phyloP scores from a whole-genome alignment of 2,797 vertebrate genomes.

The Thaleichthys pacificus region DNA sequence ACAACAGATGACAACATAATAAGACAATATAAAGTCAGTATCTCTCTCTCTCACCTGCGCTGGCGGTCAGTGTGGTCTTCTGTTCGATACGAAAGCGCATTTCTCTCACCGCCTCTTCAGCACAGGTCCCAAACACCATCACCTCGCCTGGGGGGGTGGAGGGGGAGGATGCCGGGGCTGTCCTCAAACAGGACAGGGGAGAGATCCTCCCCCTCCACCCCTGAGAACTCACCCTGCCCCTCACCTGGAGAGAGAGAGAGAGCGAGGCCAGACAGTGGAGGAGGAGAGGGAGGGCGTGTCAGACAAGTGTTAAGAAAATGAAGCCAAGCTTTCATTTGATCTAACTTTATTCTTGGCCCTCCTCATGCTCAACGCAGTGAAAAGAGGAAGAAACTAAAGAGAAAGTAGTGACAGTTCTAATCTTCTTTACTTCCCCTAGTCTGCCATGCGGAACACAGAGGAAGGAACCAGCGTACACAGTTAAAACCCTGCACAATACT shows the following conservation, averaged over 20 bases:
- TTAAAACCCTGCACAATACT: not conserved
- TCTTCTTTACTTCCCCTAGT: constrained; percentile 12
- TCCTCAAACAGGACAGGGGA: constrained; percentile 92
- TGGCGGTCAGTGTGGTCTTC: constrained; percentile 91
- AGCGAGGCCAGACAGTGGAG: not conserved
- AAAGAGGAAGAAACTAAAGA: constrained; percentile 1
- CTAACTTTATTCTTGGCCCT: not conserved
- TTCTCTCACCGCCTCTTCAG: constrained; percentile 92
- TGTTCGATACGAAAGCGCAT: constrained; percentile 96
- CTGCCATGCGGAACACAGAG: not conserved
- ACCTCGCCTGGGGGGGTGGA: constrained; percentile 13
- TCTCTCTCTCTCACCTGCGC: constrained; percentile 81
- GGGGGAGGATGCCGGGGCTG: constrained; percentile 60
- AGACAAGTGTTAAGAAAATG: not conserved
- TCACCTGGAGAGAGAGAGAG: constrained; percentile 39
- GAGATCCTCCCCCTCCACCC: constrained; percentile 40
- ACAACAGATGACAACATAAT: not conserved
- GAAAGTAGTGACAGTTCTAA: not conserved
- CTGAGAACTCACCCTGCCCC: constrained; percentile 22
- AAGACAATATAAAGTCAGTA: not conserved
- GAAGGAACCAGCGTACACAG: not conserved
- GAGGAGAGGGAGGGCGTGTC: too few relatives aligned
- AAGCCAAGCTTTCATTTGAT: not conserved
- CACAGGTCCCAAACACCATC: constrained; percentile 85
- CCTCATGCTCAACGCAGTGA: not conserved